Evolutionary conservation across 2,797 vertebrate genomes (phyloP), one percentile per base, ranked within the genome.

Genomic region (Lagocephalus sceleratus): DNA sequence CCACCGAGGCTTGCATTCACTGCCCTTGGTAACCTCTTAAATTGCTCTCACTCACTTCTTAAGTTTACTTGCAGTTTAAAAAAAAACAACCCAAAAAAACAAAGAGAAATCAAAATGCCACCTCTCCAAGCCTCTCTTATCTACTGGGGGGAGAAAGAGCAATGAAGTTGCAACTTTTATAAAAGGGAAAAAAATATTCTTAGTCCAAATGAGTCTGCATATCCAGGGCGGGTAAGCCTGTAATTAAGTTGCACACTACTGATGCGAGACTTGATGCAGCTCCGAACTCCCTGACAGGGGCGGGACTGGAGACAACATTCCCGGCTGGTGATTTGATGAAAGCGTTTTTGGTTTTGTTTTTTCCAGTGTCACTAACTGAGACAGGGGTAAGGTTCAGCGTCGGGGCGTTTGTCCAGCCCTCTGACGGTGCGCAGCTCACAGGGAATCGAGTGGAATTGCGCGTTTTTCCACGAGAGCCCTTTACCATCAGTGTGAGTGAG

Each of bases 391-490:
- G 83, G 88, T 77, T 88, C 59, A 64, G 63, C 9, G 54, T 52
- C 68, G 63, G 61, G 85, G 79, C 76, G 55, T 86, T 85, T 74
- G 92, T 87, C 94, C 95, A 90, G 89, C 94, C 95, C 94, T 89
- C 85, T 92, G 68, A 83, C 89, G 81, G 88, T 86, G 90, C 88
- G 86, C 89, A 90, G 75, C 87, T 90, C 91, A 84, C 89, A 86
- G 87, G 90, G 89, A 88, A 61, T 82, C 77, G 79, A 82, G 86
- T 68, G 82, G 79, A 35, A 82, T 80, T 81, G 75, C 60, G 85
- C 81, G 66, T 87, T 84, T 87, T 84, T 88, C 88, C 88, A 83
- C 78, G 85, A 91, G 91, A 88, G 87, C 90, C 90, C 88, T 82
- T 87, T 71, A 81, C 88, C 89, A 83, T 88, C 93, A 93, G 91